Evolutionary conservation across 2,797 vertebrate species (phyloP).

Genomic region (Phalloptychus januarius): DNA sequence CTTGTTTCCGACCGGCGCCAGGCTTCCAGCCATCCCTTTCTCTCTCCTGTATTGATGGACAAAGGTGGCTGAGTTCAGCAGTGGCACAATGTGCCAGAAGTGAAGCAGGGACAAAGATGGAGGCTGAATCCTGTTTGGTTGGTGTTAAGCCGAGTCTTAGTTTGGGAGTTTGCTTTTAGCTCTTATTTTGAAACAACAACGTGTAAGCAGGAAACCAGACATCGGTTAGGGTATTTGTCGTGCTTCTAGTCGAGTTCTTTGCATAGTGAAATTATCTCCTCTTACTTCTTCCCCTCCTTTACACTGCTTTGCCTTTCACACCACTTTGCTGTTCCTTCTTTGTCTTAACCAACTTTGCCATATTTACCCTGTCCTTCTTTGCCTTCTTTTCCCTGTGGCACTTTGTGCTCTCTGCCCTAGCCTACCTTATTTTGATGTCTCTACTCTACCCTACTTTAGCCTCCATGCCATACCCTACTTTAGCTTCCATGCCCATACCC

Average conservation of each 20-base stretch:
- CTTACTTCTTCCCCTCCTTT: no score
- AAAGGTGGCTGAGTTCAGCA: conserved; percentile 64
- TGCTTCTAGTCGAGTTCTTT: neutral
- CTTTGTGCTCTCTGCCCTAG: no score
- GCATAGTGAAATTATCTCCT: neutral
- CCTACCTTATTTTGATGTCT: no score
- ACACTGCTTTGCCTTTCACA: no score
- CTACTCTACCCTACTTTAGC: neutral
- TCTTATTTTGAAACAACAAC: neutral
- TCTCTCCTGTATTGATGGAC: conserved; percentile 78
- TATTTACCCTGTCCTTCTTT: no score
- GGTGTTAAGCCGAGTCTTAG: neutral
- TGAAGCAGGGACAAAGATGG: conserved; percentile 36
- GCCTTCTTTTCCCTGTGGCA: no score
- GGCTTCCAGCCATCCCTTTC: conserved; percentile 59
- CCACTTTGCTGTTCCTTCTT: no score
- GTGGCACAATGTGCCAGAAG: conserved; percentile 51
- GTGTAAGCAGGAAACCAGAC: neutral
- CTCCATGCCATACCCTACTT: neutral
- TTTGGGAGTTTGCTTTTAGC: neutral
- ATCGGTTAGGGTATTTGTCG: neutral
- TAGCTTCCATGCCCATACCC: neutral
- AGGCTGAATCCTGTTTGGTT: neutral
- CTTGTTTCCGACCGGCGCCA: conserved; percentile 66
- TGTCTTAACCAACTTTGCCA: no score